A percentile compares a stretch with the other conserved stretches of the same genome.
These are phyloP conservation scores for Balaeniceps rex DNA, from an alignment of 2,113 vertebrate genomes.

Conservation along the genomic window DNA sequence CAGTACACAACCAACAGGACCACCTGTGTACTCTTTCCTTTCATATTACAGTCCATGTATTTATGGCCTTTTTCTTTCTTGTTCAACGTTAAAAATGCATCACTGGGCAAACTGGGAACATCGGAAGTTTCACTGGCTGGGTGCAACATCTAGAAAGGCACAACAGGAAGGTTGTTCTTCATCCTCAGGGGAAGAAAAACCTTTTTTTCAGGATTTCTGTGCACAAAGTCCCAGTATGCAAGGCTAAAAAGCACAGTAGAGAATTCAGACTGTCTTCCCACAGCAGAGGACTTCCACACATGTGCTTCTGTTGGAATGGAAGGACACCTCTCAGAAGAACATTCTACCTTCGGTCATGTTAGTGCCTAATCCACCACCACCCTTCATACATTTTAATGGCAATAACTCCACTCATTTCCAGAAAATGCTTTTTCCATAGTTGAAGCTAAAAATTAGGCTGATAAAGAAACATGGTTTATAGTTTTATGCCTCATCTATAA, in stretches of 20 bases:
- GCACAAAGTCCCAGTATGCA: neutral
- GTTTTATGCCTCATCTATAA: neutral
- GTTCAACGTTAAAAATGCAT: neutral
- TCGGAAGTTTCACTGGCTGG: neutral
- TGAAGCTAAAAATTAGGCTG: neutral
- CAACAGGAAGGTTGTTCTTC: neutral
- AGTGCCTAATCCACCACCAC: neutral
- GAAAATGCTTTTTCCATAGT: neutral
- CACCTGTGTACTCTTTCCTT: accelerated
- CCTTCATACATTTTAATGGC: neutral
- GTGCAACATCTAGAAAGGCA: neutral
- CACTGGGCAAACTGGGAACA: neutral
- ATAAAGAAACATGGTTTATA: neutral
- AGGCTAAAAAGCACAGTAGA: neutral
- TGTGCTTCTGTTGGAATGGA: neutral
- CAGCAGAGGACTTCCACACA: neutral
- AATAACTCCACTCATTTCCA: neutral
- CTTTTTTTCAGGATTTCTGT: neutral
- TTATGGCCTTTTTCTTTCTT: neutral
- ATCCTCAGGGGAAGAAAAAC: neutral
- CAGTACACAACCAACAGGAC: neutral
- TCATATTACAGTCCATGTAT: neutral
- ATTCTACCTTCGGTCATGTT: neutral
- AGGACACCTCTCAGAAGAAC: neutral
- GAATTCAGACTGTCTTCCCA: neutral